phyloP scores from a whole-genome alignment of 2,113 vertebrate genomes.

The Poeciliopsis retropinna region DNA sequence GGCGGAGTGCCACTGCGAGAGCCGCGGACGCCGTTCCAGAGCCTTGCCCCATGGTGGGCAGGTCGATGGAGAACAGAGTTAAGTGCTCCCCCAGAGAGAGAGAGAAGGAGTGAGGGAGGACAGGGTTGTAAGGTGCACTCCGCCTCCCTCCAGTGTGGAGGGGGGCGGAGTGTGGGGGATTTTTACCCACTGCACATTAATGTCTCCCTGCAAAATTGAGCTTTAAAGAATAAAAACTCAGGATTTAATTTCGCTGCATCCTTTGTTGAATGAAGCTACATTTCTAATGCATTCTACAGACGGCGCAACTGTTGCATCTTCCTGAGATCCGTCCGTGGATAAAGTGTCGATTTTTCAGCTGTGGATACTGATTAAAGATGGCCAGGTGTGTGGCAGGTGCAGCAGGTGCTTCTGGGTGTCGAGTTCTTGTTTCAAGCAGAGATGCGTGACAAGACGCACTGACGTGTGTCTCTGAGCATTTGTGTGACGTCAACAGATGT shows the following conservation, averaged over 20 bases:
- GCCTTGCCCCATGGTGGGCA: slow-evolving; percentile 66
- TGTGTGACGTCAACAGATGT: slow-evolving; percentile 51
- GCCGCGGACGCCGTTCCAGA: slow-evolving; percentile 65
- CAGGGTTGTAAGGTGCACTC: slow-evolving; percentile 61
- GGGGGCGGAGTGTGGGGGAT: slow-evolving; percentile 44
- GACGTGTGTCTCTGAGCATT: slow-evolving; percentile 41
- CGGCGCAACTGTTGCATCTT: slow-evolving; percentile 3
- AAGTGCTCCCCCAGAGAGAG: slow-evolving; percentile 80
- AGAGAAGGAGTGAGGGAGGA: slow-evolving; percentile 56
- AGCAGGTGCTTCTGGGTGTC: slow-evolving; percentile 76
- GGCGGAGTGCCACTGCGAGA: slow-evolving; percentile 72
- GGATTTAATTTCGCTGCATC: slow-evolving; percentile 29
- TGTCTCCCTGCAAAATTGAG: slow-evolving; percentile 20
- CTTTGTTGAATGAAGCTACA: slow-evolving; percentile 22
- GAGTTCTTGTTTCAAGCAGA: slow-evolving; percentile 59
- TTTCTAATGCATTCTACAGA: slow-evolving; percentile 39
- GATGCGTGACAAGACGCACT: slow-evolving; percentile 41
- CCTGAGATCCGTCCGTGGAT: slow-evolving; percentile 6
- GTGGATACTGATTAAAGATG: slow-evolving; percentile 68
- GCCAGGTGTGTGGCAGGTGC: slow-evolving; percentile 77
- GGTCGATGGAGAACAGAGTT: slow-evolving; percentile 81
- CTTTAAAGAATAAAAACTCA: slow-evolving; percentile 31
- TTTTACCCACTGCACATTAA: slow-evolving; percentile 38
- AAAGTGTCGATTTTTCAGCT: slow-evolving; percentile 57
- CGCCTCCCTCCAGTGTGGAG: no score